phyloP scores from a whole-genome alignment of 2,888 invertebrate species.

The Odiellus spinosus region DNA sequence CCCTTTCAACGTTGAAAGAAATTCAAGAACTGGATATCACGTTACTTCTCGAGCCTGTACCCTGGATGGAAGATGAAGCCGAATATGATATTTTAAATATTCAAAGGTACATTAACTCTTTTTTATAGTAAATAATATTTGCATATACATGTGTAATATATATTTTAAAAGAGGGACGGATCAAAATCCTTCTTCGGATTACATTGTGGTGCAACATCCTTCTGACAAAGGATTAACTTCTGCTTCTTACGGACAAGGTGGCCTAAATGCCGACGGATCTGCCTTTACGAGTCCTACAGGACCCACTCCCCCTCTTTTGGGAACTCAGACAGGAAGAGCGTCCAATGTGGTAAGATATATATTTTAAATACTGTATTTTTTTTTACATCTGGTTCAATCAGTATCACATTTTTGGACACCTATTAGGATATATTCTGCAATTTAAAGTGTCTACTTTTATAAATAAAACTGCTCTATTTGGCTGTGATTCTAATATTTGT shows the following conservation, averaged over 20 bases:
- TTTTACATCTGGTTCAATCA: no score
- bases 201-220: constrained; percentile 71
- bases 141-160: no score
- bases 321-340: constrained; percentile 27
- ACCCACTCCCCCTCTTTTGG: constrained; percentile 22
- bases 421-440: no score
- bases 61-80: constrained; percentile 93
- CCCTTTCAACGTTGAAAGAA: constrained; percentile 87
- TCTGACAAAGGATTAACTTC: constrained; percentile 34
- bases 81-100: constrained; percentile 73
- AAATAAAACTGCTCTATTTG: no score
- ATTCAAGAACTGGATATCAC: constrained; percentile 96
- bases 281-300: constrained; percentile 19
- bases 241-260: not conserved
- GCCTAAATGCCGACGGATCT: constrained; percentile 13
- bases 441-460: no score
- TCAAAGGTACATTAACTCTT: constrained; percentile 21
- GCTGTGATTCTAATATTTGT: no score
- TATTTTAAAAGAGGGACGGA: constrained; percentile 7
- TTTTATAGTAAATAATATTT: constrained; percentile 1
- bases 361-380: no score
- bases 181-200: constrained; percentile 52
- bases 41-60: constrained; percentile 67
- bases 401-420: no score
- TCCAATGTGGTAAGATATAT: constrained; percentile 28